Percentiles rank a stretch among this genome's conserved stretches.
Evolutionary conservation across 2,113 vertebrate species (phyloP).

Genomic region (Zootoca vivipara): DNA sequence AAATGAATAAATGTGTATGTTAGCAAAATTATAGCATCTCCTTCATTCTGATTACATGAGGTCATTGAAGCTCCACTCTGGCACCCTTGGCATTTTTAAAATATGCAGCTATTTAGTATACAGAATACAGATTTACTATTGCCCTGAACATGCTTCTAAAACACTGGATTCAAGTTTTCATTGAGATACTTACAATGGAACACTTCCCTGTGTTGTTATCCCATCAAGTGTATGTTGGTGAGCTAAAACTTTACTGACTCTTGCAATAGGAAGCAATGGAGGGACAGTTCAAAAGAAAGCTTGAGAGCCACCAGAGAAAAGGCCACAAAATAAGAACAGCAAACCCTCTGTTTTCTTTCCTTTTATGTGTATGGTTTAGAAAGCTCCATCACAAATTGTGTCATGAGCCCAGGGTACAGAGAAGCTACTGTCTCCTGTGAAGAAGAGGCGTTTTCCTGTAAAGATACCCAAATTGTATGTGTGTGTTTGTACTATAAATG

Average conservation of each 20-base stretch:
- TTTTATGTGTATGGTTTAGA: conserved; percentile 17
- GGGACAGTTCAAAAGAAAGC: neutral
- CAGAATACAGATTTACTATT: neutral
- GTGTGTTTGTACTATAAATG: neutral
- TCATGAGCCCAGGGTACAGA: conserved; percentile 14
- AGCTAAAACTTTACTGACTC: conserved; percentile 8
- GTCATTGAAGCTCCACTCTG: neutral
- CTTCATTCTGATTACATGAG: neutral
- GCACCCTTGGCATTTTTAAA: too few species aligned
- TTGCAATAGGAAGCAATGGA: neutral
- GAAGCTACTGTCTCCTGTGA: conserved; percentile 3
- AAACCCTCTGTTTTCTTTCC: conserved; percentile 18
- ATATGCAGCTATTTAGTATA: neutral
- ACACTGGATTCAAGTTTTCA: neutral
- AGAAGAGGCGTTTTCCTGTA: neutral
- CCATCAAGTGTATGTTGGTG: neutral
- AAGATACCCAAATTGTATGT: neutral
- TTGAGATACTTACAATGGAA: neutral
- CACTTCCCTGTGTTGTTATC: neutral
- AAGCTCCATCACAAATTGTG: conserved; percentile 23
- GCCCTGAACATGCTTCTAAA: neutral
- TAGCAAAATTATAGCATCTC: neutral
- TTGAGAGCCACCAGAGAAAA: neutral
- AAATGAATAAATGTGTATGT: neutral
- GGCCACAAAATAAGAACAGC: conserved; percentile 16